phyloP scores from a whole-genome alignment of 2,888 invertebrate genomes.

The Vesta saturnalis region DNA sequence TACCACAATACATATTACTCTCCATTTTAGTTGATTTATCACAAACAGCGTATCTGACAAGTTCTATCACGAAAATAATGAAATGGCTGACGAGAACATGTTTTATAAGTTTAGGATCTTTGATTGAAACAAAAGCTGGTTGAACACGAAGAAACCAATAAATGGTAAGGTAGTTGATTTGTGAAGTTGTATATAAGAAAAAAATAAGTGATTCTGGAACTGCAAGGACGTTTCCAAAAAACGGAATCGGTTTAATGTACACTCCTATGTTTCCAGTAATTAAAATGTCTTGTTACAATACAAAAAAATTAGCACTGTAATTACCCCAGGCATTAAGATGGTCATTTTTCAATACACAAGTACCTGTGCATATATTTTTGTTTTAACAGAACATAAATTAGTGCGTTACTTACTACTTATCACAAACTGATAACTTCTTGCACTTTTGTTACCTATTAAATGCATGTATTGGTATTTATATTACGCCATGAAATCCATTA shows the following conservation, averaged over 20 bases:
- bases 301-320: too few species aligned
- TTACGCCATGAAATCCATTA: too few species aligned
- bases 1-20: constrained; percentile 62
- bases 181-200: constrained; percentile 49
- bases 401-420: too few species aligned
- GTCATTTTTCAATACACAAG: too few species aligned
- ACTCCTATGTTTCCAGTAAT: constrained; percentile 57
- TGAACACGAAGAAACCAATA: constrained; percentile 61
- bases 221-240: constrained; percentile 57
- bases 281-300: constrained; percentile 51
- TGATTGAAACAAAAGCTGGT: constrained; percentile 59
- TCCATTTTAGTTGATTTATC: constrained; percentile 64
- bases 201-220: constrained; percentile 50
- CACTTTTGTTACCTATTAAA: too few species aligned
- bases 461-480: too few species aligned
- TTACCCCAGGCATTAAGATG: too few species aligned
- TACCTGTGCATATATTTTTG: too few species aligned
- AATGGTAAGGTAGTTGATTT: constrained; percentile 48
- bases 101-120: constrained; percentile 62
- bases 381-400: too few species aligned
- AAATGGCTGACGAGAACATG: constrained; percentile 60
- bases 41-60: constrained; percentile 58
- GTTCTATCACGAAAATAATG: constrained; percentile 61
- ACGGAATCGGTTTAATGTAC: constrained; percentile 54
- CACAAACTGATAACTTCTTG: too few species aligned